Conservation (phyloP, 1,140 invertebrate genomes). For the Nebria ingens region DNA sequence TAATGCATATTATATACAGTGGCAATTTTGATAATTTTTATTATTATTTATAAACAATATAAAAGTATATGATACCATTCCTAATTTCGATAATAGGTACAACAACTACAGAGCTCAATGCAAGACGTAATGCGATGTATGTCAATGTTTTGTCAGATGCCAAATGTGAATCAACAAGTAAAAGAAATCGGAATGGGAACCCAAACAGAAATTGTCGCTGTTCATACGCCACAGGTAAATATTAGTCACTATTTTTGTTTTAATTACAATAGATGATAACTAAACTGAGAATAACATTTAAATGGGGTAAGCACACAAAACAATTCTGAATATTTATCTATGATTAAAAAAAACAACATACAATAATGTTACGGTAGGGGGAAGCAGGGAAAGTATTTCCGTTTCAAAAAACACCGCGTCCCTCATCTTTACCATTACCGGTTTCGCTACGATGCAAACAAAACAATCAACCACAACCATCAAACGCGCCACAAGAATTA, state of each 20-base stretch:
- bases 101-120: constrained; percentile 65
- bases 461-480: constrained; percentile 18
- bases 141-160: constrained; percentile 39
- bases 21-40: no score
- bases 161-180: constrained; percentile 30
- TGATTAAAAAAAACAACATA: no score
- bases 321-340: no score
- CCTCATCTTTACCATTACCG: constrained; percentile 32
- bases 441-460: constrained; percentile 21
- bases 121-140: constrained; percentile 61
- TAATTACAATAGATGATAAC: no score
- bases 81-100: constrained; percentile 45
- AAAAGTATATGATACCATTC: no score
- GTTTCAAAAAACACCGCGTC: constrained; percentile 31
- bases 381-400: constrained; percentile 31
- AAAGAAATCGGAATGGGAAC: constrained; percentile 49
- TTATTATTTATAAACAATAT: no score
- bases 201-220: constrained; percentile 67
- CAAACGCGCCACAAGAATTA: constrained; percentile 21
- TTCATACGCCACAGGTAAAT: constrained; percentile 55
- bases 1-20: no score
- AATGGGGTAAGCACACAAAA: no score
- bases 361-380: no score
- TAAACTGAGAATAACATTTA: no score
- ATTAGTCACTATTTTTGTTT: not conserved